phyloP scores from a whole-genome alignment of 2,888 invertebrate species.

The Ormyrus labotus region DNA sequence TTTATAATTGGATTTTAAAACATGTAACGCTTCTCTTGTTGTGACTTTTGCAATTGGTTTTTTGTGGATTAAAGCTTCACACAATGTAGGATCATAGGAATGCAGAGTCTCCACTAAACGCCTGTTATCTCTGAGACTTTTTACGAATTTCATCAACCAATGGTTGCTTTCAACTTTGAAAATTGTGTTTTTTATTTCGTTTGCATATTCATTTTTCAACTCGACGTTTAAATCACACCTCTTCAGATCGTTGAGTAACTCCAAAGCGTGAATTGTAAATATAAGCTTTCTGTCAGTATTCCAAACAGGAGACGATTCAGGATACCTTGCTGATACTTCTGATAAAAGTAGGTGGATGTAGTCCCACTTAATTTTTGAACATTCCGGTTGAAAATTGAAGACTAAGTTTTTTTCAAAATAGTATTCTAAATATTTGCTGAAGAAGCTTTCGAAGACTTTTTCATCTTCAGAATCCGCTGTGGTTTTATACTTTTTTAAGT shows the following conservation, averaged over 20 bases:
- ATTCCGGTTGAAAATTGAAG: conserved; percentile 60
- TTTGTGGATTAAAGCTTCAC: conserved; percentile 29
- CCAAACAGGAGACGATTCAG: conserved; percentile 27
- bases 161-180: conserved; percentile 17
- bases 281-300: not conserved
- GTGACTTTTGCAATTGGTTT: not conserved
- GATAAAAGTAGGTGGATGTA: conserved; percentile 19
- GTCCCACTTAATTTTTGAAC: conserved; percentile 56
- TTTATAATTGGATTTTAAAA: conserved; percentile 22
- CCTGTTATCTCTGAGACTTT: not conserved
- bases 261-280: not conserved
- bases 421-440: conserved; percentile 16
- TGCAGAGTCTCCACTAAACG: not conserved
- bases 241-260: conserved; percentile 17
- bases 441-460: conserved; percentile 18
- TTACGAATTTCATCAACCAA: conserved; percentile 24
- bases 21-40: not conserved
- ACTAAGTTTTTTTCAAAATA: conserved; percentile 4
- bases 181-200: not conserved
- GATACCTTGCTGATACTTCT: conserved; percentile 27
- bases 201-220: conserved; percentile 4
- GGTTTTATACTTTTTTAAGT: conserved; percentile 4
- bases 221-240: not conserved
- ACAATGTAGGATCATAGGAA: conserved; percentile 10
- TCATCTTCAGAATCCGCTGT: not conserved